These are phyloP conservation scores for Sorex araneus DNA, from an alignment of 2,113 vertebrate species.

Conservation along the genomic window DNA sequence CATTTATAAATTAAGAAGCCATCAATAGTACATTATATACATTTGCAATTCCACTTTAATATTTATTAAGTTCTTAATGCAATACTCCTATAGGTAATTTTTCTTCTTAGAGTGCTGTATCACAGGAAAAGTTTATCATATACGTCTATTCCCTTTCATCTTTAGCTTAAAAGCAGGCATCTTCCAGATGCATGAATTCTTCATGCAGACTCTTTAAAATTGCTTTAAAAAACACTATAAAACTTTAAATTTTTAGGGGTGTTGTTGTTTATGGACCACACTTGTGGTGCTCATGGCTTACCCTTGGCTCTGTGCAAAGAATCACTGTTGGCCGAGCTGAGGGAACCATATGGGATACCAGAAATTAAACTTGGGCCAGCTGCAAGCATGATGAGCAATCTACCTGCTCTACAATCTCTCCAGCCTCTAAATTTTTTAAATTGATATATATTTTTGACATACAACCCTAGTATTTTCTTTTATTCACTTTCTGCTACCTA, in stretches of 20 bases:
- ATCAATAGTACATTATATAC: constrained; percentile 64
- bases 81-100: constrained; percentile 21
- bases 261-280: too few species aligned
- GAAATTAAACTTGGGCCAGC: too few species aligned
- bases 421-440: constrained; percentile 14
- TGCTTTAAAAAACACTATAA: too few species aligned
- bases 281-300: too few species aligned
- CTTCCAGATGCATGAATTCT: constrained; percentile 15
- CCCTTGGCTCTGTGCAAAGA: too few species aligned
- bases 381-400: too few species aligned
- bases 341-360: too few species aligned
- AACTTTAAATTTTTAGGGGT: too few species aligned
- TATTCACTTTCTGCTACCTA: constrained; percentile 33
- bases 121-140: constrained; percentile 54
- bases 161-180: constrained; percentile 52
- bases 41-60: constrained; percentile 62
- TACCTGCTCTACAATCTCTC: too few species aligned
- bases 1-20: constrained; percentile 71
- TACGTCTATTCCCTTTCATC: background rate
- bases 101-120: constrained; percentile 18
- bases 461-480: background rate
- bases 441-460: background rate
- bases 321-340: too few species aligned
- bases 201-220: background rate
- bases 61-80: constrained; percentile 66